These are phyloP conservation scores for Pseudachorutes palmiensis DNA, from an alignment of 1,140 invertebrate species.

Conservation along the genomic window DNA sequence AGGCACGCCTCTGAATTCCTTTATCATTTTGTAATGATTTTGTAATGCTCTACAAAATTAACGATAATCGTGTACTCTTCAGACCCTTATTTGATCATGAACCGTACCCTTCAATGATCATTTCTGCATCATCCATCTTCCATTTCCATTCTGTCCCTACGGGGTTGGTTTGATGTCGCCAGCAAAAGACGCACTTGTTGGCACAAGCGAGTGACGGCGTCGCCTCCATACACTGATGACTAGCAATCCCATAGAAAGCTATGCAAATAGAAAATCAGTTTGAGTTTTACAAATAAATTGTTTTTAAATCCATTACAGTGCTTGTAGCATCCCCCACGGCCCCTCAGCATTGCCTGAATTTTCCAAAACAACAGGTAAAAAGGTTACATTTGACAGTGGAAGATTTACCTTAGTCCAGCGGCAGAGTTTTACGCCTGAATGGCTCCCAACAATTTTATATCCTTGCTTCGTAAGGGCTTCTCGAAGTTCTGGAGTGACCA, in stretches of 20 bases:
- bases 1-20: slow-evolving; percentile 52
- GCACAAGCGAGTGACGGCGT: slow-evolving; percentile 59
- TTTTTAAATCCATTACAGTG: too few species aligned
- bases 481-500: slow-evolving; percentile 52
- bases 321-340: slow-evolving; percentile 59
- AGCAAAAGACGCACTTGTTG: slow-evolving; percentile 62
- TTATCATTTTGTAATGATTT: slow-evolving; percentile 54
- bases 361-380: neutral
- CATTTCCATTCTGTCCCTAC: slow-evolving; percentile 62
- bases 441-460: slow-evolving; percentile 54
- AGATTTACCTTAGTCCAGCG: slow-evolving; percentile 54
- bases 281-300: too few species aligned
- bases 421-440: slow-evolving; percentile 59
- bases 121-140: slow-evolving; percentile 54
- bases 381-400: neutral
- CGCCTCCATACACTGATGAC: slow-evolving; percentile 57
- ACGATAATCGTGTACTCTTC: too few species aligned
- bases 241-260: slow-evolving; percentile 60
- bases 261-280: too few species aligned
- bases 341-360: slow-evolving; percentile 53
- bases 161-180: slow-evolving; percentile 60
- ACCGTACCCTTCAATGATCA: slow-evolving; percentile 50
- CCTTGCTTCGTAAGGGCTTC: slow-evolving; percentile 56
- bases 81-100: too few species aligned
- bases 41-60: too few species aligned